A percentile compares a stretch with the other conserved stretches of the same genome.
Evolutionary conservation across 2,797 vertebrate genomes (phyloP).

Genomic region (Lycodopsis pacificus): DNA sequence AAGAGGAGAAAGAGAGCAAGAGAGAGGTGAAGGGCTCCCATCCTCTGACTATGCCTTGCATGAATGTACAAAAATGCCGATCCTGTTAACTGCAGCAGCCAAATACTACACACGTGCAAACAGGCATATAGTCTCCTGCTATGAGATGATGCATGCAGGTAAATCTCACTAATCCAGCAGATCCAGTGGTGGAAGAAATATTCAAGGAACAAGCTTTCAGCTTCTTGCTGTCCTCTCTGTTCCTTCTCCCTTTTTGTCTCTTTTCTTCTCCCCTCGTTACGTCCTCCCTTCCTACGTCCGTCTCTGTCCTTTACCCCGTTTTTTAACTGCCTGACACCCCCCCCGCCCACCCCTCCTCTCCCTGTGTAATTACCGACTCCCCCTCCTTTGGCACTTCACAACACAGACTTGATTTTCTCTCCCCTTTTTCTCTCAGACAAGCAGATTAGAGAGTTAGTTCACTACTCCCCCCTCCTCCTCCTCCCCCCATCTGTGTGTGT

Average conservation of each 20-base stretch:
- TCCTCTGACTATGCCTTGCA: conserved; percentile 35
- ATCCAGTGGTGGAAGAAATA: conserved; percentile 4
- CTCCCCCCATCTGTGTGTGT: conserved; percentile 5
- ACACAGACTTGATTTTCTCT: conserved; percentile 53
- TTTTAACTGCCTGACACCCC: conserved; percentile 59
- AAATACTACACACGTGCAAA: conserved; percentile 24
- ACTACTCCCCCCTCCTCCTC: conserved; percentile 20
- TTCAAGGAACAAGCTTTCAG: background rate
- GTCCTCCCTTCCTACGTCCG: conserved; percentile 33
- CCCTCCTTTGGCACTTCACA: conserved; percentile 51
- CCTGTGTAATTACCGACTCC: conserved; percentile 66
- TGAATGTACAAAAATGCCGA: background rate
- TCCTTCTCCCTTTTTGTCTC: background rate
- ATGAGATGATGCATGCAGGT: conserved; percentile 3
- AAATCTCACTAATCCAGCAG: conserved; percentile 27
- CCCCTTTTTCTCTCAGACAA: conserved; percentile 38
- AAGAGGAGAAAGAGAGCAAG: conserved; percentile 55
- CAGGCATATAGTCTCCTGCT: conserved; percentile 7
- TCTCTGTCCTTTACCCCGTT: conserved; percentile 40
- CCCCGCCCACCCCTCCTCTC: conserved; percentile 21
- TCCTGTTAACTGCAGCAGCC: background rate
- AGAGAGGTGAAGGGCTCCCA: conserved; percentile 54
- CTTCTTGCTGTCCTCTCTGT: conserved; percentile 2
- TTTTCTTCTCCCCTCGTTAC: conserved; percentile 24
- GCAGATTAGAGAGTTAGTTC: conserved; percentile 65